A percentile compares a stretch with the other conserved stretches of the same genome.
phyloP scores from a whole-genome alignment of 23 tunicate genomes.

The Botrylloides violaceus region DNA sequence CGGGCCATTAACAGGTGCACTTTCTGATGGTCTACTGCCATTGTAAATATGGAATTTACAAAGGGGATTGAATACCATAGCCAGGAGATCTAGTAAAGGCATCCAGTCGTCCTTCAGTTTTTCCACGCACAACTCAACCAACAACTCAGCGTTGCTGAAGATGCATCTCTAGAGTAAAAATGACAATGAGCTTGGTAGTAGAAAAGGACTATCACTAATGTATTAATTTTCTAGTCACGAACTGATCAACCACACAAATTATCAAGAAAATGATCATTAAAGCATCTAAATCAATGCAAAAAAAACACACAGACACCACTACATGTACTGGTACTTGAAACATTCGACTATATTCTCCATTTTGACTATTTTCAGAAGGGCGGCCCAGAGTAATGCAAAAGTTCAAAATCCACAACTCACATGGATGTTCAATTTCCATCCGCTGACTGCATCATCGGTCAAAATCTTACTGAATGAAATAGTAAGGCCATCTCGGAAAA shows the following conservation, averaged over 20 bases:
- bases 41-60: slow-evolving; percentile 29
- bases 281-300: too few relatives aligned
- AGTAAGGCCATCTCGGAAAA: slow-evolving; percentile 24
- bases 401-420: too few relatives aligned
- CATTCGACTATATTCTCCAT: too few relatives aligned
- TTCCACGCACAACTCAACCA: slow-evolving; percentile 24
- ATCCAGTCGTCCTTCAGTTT: slow-evolving; percentile 22
- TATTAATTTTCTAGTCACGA: too few relatives aligned
- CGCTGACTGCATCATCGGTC: slow-evolving; percentile 26
- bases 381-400: too few relatives aligned
- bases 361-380: too few relatives aligned
- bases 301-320: too few relatives aligned
- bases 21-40: slow-evolving; percentile 14
- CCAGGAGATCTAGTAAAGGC: slow-evolving; percentile 20
- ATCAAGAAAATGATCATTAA: too few relatives aligned
- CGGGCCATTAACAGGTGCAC: slow-evolving; percentile 9
- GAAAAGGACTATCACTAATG: too few relatives aligned
- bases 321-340: too few relatives aligned
- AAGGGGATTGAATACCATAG: slow-evolving; percentile 27
- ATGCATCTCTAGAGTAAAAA: slow-evolving; percentile 7
- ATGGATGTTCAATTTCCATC: slow-evolving; percentile 27
- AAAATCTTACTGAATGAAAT: slow-evolving; percentile 23
- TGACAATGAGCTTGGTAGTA: too few relatives aligned
- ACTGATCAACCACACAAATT: too few relatives aligned
- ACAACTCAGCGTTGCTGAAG: slow-evolving; percentile 20